Percentiles rank a stretch among this genome's conserved stretches.
These are phyloP conservation scores for Lapara coniferarum DNA, from an alignment of 2,888 invertebrate species.

Conservation along the genomic window DNA sequence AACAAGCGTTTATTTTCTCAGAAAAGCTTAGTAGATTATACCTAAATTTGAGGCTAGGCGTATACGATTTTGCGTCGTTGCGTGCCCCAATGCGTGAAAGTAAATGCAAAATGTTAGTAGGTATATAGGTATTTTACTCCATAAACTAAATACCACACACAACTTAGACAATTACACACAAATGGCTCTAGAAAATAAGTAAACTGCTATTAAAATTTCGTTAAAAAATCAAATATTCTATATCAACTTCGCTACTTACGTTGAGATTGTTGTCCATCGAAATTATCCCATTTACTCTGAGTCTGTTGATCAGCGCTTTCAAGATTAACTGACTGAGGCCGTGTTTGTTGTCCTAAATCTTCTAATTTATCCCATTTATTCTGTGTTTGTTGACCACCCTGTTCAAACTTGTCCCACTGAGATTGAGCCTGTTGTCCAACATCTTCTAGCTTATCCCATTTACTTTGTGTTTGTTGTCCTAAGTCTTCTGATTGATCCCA, in stretches of 20 bases:
- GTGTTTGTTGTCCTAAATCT: conserved; percentile 46
- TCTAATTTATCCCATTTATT: conserved; percentile 41
- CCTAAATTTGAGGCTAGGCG: no score
- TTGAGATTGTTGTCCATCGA: conserved; percentile 26
- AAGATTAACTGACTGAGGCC: conserved; percentile 45
- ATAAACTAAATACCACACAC: neutral
- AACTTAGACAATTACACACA: neutral
- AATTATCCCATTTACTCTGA: conserved; percentile 19
- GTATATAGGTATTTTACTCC: no score
- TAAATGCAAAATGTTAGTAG: no score
- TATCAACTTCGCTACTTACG: conserved; percentile 25
- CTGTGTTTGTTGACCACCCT: conserved; percentile 53
- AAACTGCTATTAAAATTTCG: neutral
- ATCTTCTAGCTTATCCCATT: conserved; percentile 36
- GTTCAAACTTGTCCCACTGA: conserved; percentile 45
- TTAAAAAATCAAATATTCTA: neutral
- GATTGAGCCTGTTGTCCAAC: conserved; percentile 46
- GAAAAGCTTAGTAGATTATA: no score
- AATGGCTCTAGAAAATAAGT: neutral
- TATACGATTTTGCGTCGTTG: no score
- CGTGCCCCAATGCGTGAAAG: no score
- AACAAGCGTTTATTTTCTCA: no score
- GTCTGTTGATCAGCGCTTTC: conserved; percentile 41
- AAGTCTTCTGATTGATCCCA: conserved; percentile 41
- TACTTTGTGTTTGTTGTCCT: conserved; percentile 45